A percentile compares a stretch with the other conserved stretches of the same genome.
phyloP scores from a whole-genome alignment of 2,888 invertebrate genomes.

The Cheilosia soror region DNA sequence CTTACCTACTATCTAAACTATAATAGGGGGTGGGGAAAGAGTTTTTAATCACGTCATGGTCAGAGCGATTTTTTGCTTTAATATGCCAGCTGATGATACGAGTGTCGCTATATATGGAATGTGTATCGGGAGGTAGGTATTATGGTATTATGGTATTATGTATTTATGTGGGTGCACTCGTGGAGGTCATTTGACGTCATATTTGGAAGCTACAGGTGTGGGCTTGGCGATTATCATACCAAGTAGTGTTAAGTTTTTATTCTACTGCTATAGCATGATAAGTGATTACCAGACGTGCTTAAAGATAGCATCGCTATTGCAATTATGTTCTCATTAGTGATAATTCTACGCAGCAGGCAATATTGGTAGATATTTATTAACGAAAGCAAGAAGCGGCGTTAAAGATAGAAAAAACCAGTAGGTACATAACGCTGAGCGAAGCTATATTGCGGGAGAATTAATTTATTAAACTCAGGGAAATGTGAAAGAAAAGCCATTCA shows the following conservation, averaged over 20 bases:
- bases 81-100: slow-evolving; percentile 16
- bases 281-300: background rate
- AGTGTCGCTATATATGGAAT: slow-evolving; percentile 11
- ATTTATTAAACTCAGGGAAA: too few relatives aligned
- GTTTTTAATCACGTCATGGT: slow-evolving; percentile 1
- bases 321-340: slow-evolving; percentile 15
- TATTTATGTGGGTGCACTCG: slow-evolving; percentile 34
- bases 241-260: background rate
- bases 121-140: background rate
- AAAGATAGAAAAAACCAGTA: too few relatives aligned
- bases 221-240: background rate
- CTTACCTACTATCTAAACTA: background rate
- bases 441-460: too few relatives aligned
- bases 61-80: background rate
- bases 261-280: slow-evolving; percentile 3
- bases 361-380: too few relatives aligned
- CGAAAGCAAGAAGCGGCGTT: too few relatives aligned
- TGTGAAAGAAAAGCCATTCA: too few relatives aligned
- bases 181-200: slow-evolving; percentile 45
- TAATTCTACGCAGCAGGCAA: background rate
- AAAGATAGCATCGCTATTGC: background rate
- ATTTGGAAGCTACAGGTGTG: background rate
- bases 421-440: too few relatives aligned
- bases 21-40: background rate
- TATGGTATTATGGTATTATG: too few relatives aligned